phyloP scores from a whole-genome alignment of 1,140 invertebrate species.

The Tyrophagus putrescentiae region DNA sequence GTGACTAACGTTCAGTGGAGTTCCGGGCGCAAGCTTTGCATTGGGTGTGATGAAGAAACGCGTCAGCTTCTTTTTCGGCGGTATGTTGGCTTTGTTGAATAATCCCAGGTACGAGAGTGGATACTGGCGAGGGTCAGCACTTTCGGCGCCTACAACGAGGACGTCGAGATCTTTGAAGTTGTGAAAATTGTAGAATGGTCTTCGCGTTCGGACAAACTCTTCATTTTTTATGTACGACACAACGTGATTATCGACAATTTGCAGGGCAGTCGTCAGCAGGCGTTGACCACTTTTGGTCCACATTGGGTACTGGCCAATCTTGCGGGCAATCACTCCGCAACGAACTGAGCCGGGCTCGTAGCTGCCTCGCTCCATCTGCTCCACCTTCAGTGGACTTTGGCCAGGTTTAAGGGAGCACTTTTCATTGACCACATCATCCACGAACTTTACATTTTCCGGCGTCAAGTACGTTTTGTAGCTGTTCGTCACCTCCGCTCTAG shows the following conservation, averaged over 20 bases:
- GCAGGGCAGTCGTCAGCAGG: conserved; percentile 61
- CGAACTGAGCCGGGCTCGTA: conserved; percentile 51
- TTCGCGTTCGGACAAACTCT: conserved; percentile 38
- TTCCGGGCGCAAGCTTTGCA: conserved; percentile 67
- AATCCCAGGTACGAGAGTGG: conserved; percentile 76
- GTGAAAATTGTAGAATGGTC: conserved; percentile 34
- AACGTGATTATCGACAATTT: conserved; percentile 89
- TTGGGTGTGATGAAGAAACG: conserved; percentile 73
- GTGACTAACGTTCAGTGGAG: conserved; percentile 70
- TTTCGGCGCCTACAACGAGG: conserved; percentile 74
- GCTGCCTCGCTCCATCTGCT: conserved; percentile 35
- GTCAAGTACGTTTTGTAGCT: conserved; percentile 48
- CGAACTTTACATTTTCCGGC: conserved; percentile 59
- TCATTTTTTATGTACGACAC: conserved; percentile 76
- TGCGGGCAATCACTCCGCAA: conserved; percentile 71
- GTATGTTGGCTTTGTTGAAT: conserved; percentile 67
- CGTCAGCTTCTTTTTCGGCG: conserved; percentile 66
- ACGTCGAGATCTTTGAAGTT: conserved; percentile 42
- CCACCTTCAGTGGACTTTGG: conserved; percentile 42
- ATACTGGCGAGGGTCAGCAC: conserved; percentile 63
- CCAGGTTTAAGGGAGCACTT: conserved; percentile 37
- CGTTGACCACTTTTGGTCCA: conserved; percentile 74
- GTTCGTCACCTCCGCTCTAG: conserved; percentile 26
- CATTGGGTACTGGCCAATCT: conserved; percentile 81
- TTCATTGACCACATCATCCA: conserved; percentile 58